Evolutionary conservation across 2,113 vertebrate species (phyloP).

Genomic region (Okapia johnstoni): DNA sequence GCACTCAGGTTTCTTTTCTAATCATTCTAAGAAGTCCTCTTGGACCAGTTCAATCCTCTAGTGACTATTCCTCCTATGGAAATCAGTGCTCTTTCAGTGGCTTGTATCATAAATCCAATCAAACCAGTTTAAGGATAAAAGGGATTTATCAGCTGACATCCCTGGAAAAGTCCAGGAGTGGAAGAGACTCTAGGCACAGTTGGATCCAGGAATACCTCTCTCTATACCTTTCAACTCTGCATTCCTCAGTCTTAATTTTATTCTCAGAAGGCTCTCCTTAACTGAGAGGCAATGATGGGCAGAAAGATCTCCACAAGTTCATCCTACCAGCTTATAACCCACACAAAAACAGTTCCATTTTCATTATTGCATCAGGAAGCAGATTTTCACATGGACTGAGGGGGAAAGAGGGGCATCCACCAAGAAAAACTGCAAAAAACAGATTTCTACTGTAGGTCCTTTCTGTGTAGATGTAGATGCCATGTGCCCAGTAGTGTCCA

Average conservation of each 20-base stretch:
- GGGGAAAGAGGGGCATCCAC: rapidly evolving
- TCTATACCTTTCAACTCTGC: not conserved
- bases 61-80: not conserved
- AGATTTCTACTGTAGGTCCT: not conserved
- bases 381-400: not conserved
- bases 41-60: not conserved
- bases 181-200: not conserved
- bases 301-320: not conserved
- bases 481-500: not conserved
- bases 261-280: not conserved
- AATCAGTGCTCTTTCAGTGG: not conserved
- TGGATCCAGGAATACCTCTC: not conserved
- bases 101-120: not conserved
- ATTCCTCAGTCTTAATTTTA: not conserved
- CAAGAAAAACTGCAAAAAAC: not conserved
- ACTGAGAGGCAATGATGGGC: not conserved
- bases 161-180: not conserved
- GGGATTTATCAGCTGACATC: not conserved
- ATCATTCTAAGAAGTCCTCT: not conserved
- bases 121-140: not conserved
- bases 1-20: not conserved
- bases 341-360: not conserved
- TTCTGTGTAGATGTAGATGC: not conserved
- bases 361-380: not conserved
- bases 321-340: not conserved